Evolutionary conservation across 1,140 invertebrate genomes (phyloP), one percentile per base, ranked within the genome.

Genomic region (Leptoteleia sp.): DNA sequence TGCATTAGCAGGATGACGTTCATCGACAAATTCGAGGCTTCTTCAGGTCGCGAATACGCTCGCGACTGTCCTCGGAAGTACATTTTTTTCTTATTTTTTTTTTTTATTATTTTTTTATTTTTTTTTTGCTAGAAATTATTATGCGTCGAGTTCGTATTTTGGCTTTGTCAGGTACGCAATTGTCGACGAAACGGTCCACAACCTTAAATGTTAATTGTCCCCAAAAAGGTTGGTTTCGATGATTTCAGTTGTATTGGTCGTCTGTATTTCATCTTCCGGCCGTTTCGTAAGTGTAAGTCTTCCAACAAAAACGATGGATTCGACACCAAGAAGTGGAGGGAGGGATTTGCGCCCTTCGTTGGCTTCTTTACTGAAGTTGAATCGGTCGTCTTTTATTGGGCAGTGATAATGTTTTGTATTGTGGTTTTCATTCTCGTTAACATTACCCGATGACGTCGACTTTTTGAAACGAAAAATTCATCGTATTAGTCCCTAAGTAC

Each of bases 1-100:
- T n/a, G n/a, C 4, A 8, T 22, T 40, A 64, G 25, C 38, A 7
- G 29, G 22, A 22, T 37, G 33, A 40, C 1, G 12, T 27, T 52
- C 17, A 5, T 1, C 37, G 9, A 43, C 27, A 38, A 73, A 67
- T 43, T 54, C 71, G 55, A 75, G 61, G 48, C 77, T 83, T 77
- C 73, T 38, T 16, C 64, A 72, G 76, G 82, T 80, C 79, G 71
- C 79, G 50, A 52, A 65, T 61, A 84, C 22, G 31, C 12, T 8
- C 22, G 40, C 25, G 48, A 43, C 73, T 83, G 80, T 76, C 62
- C 37, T 65, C 68, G 77, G 31, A 57, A 25, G 40, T 47, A 57
- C 22, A 54, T 27, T 62, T 37, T 25, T 22, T 3, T 22, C 19
- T 22, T 5, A 5, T 5, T 22, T 22, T 22, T 5, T 22, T 2